phyloP scores from a whole-genome alignment of 1,140 invertebrate genomes.

The Hesperophylax magnus region DNA sequence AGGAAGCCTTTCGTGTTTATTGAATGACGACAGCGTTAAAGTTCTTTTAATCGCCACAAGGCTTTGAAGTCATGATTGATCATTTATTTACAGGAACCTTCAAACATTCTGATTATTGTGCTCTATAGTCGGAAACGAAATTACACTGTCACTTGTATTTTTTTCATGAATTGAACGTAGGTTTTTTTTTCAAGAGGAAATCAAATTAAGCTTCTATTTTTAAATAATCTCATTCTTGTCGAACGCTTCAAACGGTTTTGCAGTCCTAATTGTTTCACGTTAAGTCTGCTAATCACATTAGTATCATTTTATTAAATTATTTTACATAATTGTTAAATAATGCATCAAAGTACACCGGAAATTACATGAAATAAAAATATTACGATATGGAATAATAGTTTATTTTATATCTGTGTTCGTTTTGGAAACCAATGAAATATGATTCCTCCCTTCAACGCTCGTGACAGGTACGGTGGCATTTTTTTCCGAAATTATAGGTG shows the following conservation, averaged over 20 bases:
- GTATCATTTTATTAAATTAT: conserved; percentile 35
- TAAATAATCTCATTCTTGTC: conserved; percentile 11
- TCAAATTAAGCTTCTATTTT: not conserved
- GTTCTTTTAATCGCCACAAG: conserved; percentile 28
- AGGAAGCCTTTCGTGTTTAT: conserved; percentile 31
- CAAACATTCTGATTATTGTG: conserved; percentile 4
- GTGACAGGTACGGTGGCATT: conserved; percentile 50
- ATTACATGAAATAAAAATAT: conserved; percentile 18
- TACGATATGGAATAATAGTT: conserved; percentile 29
- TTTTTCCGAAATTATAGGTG: conserved; percentile 53
- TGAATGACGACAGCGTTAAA: conserved; percentile 11
- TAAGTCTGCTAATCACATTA: conserved; percentile 51
- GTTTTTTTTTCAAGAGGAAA: not conserved
- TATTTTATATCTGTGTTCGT: conserved; percentile 37
- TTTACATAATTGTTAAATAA: conserved; percentile 42
- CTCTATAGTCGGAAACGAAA: not conserved
- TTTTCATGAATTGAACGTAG: conserved; percentile 1
- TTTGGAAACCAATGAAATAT: conserved; percentile 23
- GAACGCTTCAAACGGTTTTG: conserved; percentile 39
- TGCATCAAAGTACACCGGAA: conserved; percentile 43
- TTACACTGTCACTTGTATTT: not conserved
- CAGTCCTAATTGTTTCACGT: conserved; percentile 39
- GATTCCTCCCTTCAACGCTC: conserved; percentile 3
- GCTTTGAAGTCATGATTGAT: conserved; percentile 36
- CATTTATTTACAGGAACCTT: not conserved